phyloP scores from a whole-genome alignment of 2,113 vertebrate genomes.

The Ifrita kowaldi region DNA sequence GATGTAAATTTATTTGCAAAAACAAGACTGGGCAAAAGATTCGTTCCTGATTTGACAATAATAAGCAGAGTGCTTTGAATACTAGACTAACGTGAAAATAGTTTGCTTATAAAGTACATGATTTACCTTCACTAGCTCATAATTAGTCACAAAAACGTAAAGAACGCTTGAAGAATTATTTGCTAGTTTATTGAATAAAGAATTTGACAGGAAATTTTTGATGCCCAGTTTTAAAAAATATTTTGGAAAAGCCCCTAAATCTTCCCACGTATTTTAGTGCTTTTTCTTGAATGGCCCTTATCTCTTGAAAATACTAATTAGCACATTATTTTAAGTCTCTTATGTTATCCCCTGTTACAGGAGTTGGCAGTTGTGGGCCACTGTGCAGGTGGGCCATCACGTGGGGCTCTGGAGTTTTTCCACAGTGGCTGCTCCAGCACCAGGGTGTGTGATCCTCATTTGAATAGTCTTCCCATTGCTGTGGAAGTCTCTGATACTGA shows the following conservation, averaged over 20 bases:
- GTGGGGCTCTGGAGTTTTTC: not conserved
- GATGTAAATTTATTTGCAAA: not conserved
- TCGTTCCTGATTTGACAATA: not conserved
- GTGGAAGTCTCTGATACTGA: not conserved
- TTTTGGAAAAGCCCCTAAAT: not conserved
- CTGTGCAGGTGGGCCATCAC: not conserved
- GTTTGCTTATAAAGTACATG: not conserved
- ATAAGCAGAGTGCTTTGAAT: not conserved
- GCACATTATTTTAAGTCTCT: not conserved
- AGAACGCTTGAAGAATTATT: not conserved
- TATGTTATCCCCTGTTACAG: not conserved
- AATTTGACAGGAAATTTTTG: not conserved
- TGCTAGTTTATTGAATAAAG: not conserved
- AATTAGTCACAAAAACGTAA: not conserved
- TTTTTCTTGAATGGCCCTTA: not conserved
- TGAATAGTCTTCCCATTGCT: not conserved
- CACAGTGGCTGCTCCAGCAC: not conserved
- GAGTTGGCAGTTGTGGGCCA: not conserved
- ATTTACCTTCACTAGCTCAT: not conserved
- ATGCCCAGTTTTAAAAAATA: not conserved
- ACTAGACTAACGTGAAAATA: not conserved
- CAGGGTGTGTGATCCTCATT: not conserved
- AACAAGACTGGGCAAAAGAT: not conserved
- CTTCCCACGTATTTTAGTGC: not conserved
- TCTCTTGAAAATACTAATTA: not conserved